Evolutionary conservation across 2,113 vertebrate genomes (phyloP).

Genomic region (Brienomyrus longianalis): DNA sequence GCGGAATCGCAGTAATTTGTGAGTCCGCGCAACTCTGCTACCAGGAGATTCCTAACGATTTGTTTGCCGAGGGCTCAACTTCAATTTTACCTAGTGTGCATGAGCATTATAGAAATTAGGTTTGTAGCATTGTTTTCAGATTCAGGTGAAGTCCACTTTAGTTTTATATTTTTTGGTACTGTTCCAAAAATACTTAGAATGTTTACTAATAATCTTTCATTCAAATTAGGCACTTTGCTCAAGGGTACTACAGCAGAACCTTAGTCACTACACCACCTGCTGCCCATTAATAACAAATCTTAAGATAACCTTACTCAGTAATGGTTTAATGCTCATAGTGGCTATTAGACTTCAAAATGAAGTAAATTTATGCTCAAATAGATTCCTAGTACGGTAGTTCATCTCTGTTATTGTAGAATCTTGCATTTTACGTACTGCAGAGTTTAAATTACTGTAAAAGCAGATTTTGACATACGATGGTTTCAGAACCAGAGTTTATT

Average conservation of each 20-base stretch:
- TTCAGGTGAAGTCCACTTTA: not conserved
- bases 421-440: not conserved
- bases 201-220: not conserved
- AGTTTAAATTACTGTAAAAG: not conserved
- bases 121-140: not conserved
- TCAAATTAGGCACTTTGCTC: not conserved
- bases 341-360: not conserved
- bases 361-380: not conserved
- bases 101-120: not conserved
- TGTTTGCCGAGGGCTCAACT: not conserved
- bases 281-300: not conserved
- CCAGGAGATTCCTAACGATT: not conserved
- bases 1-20: not conserved
- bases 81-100: not conserved
- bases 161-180: not conserved
- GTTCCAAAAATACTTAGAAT: not conserved
- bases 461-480: not conserved
- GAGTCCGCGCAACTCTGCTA: not conserved
- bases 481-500: not conserved
- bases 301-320: not conserved
- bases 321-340: not conserved
- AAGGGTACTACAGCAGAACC: not conserved
- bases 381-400: not conserved
- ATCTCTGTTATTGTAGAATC: not conserved
- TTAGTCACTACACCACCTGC: not conserved